Percentiles rank a stretch among this genome's conserved stretches.
Conservation (phyloP, 2,113 vertebrate species). For the Spea bombifrons region DNA sequence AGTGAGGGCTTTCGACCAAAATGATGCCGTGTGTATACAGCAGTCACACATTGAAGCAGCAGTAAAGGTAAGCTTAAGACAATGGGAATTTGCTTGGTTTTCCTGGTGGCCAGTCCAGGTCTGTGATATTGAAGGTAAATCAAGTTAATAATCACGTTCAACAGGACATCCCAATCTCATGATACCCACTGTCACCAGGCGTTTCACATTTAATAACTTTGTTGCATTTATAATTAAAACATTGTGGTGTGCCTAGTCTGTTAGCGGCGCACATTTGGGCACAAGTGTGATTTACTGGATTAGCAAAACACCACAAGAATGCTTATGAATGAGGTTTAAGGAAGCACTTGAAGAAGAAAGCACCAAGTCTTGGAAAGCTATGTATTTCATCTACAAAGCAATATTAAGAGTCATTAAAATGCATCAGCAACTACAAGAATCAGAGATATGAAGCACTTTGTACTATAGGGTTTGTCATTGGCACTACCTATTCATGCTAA, state of each 20-base stretch:
- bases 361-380: background rate
- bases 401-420: conserved; percentile 6
- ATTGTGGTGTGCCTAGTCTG: background rate
- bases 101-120: too few species aligned
- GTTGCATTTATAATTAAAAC: background rate
- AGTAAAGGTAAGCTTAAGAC: too few species aligned
- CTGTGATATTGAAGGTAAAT: too few species aligned
- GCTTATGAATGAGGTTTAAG: background rate
- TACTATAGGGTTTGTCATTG: background rate
- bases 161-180: too few species aligned
- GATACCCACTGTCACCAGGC: too few species aligned
- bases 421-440: background rate
- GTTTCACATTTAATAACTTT: background rate
- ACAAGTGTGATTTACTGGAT: background rate
- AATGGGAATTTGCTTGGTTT: too few species aligned
- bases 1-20: too few species aligned
- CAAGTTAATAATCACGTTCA: too few species aligned
- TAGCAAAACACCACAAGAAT: background rate
- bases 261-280: background rate
- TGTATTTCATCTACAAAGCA: conserved; percentile 1
- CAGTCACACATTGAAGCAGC: too few species aligned
- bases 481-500: background rate
- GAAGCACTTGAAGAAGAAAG: conserved; percentile 1
- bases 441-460: background rate
- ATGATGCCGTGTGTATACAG: too few species aligned